Base-by-base conservation (phyloP, 1,140 invertebrate genomes). In the Leptinotarsa defecta region DNA sequence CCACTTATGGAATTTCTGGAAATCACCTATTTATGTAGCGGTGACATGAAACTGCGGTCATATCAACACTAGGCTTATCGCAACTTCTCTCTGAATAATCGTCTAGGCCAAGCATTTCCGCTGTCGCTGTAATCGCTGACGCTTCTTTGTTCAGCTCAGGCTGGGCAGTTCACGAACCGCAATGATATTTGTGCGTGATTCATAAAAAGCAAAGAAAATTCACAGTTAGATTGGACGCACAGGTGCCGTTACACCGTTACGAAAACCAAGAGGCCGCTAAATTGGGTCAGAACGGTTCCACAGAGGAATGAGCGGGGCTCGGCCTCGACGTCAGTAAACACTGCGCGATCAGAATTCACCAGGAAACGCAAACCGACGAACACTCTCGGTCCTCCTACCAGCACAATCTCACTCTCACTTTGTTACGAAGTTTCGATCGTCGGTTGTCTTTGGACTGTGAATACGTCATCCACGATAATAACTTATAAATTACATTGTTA, bases 141-240 rank as follows among this genome's bases (percentile, higher is more conserved):
- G 52, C 15, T 57, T 57, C 52, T 57, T 57, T 34, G 34, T 34
- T 34, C 34, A 43, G 34, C 34, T 43, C 3, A 8, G 15, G 52
- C 52, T 57, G 52, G 8, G 6, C 15, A 57, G 52, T 57, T 57
- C 5, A 57, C 52, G 52, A 57, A 57, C 52, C 52, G 52, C n/a
- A 57, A 57, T 19, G 52, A 13, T 57, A 57, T 57, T 19, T 57
- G 4, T 68, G 24, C 19, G 43, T 68, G 67, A 68, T 68, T 68
- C 67, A 68, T 68, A 68, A 68, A 68, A 68, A 68, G 64, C 17
- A 49, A 68, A 68, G 67, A 68, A 43, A 48, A 68, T 68, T 27
- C 24, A 68, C 67, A 68, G 67, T 68, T 68, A 68, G 67, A 48
- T 3, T 68, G 24, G 19, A 68, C 24, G 24, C 43, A 68, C 67